Conservation (phyloP, 2,113 vertebrate genomes). For the Xenus cinereus region DNA sequence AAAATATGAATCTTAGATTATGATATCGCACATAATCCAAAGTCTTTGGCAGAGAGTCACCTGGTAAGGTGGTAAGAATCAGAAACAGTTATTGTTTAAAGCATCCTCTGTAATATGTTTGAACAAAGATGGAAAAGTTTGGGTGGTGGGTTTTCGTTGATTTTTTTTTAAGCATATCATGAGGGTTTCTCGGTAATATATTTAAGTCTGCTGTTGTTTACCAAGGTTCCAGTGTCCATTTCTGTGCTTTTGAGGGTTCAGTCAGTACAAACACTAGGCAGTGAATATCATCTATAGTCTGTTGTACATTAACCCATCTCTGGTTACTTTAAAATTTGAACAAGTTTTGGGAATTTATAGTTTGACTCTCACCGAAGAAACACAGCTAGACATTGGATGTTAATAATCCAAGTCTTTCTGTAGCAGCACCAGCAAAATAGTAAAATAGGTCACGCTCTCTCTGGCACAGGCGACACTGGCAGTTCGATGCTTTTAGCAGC, state of each 20-base stretch:
- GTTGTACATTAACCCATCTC: neutral
- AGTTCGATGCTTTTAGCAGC: neutral
- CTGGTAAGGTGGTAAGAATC: neutral
- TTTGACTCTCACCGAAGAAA: neutral
- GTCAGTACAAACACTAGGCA: neutral
- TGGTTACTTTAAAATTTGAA: neutral
- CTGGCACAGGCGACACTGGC: accelerated
- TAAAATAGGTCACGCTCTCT: neutral
- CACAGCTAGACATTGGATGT: neutral
- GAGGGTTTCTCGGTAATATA: neutral
- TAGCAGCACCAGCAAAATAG: neutral
- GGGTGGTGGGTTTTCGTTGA: neutral
- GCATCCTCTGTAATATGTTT: neutral
- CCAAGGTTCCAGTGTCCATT: neutral
- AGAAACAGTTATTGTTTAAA: neutral
- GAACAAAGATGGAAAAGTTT: neutral
- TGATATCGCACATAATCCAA: neutral
- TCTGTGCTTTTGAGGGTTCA: neutral
- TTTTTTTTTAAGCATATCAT: neutral
- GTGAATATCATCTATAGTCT: neutral
- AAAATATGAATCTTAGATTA: neutral
- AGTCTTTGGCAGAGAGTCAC: neutral
- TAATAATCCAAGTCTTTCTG: neutral
- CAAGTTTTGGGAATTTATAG: neutral
- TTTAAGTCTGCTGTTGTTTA: neutral